These are phyloP conservation scores for Eristalinus aeneus DNA, from an alignment of 2,888 invertebrate genomes.

Conservation along the genomic window DNA sequence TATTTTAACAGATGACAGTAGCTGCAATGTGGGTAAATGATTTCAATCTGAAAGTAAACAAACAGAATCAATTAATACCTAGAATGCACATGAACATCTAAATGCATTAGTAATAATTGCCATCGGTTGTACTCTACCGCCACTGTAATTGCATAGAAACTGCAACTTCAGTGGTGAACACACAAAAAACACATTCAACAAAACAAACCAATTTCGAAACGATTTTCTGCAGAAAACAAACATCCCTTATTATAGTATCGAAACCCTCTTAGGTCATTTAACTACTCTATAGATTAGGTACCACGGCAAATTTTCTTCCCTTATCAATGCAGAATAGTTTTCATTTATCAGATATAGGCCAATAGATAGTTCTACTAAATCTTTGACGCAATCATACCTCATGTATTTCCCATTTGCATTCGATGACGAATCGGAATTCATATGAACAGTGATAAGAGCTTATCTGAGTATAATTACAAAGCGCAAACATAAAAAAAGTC, in stretches of 20 bases:
- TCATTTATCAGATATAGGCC: constrained; percentile 3
- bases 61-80: constrained; percentile 35
- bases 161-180: constrained; percentile 8
- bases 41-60: constrained; percentile 51
- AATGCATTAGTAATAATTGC: constrained; percentile 18
- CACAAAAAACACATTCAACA: not conserved
- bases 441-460: not conserved
- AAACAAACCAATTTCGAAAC: constrained; percentile 25
- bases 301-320: not conserved
- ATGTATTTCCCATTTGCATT: not conserved
- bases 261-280: constrained; percentile 11
- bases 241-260: constrained; percentile 10
- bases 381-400: not conserved
- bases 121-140: constrained; percentile 13
- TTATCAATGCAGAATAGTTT: not conserved
- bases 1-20: constrained; percentile 30
- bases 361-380: not conserved
- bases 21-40: constrained; percentile 19
- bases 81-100: not conserved
- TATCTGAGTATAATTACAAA: not conserved
- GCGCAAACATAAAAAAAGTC: constrained; percentile 12
- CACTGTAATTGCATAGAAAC: constrained; percentile 30
- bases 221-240: constrained; percentile 14
- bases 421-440: not conserved
- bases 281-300: not conserved